phyloP scores from a whole-genome alignment of 2,113 vertebrate genomes.

The Manacus vitellinus region DNA sequence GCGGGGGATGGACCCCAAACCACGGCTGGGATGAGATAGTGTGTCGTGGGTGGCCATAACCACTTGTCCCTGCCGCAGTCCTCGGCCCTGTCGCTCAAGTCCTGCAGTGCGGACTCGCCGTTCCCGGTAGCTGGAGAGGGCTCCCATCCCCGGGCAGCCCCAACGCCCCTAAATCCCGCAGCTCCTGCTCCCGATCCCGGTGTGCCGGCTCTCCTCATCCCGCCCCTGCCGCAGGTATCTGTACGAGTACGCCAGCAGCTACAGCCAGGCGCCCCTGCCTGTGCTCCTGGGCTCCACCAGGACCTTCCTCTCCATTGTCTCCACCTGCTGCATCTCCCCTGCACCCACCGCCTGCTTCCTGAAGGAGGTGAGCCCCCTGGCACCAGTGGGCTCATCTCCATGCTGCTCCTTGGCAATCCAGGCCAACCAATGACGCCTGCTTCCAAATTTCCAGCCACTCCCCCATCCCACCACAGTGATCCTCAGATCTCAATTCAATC shows the following conservation, averaged over 20 bases:
- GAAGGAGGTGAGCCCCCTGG: conserved; percentile 50
- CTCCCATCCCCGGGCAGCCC: too few species aligned
- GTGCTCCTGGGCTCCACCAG: conserved; percentile 65
- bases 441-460: background rate
- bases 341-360: conserved; percentile 49
- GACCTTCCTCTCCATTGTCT: conserved; percentile 69
- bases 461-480: accelerated
- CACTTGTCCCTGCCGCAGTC: conserved; percentile 51
- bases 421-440: background rate
- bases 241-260: conserved; percentile 76
- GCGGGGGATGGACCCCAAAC: background rate
- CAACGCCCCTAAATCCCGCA: background rate
- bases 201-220: background rate
- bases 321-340: conserved; percentile 58
- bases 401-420: accelerated
- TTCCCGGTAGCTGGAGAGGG: conserved; percentile 48
- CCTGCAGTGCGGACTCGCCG: conserved; percentile 62
- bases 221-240: conserved; percentile 57
- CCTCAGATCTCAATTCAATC: accelerated
- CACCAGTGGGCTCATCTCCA: accelerated
- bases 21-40: accelerated
- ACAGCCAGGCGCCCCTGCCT: conserved; percentile 73
- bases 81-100: conserved; percentile 68
- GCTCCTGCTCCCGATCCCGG: accelerated
- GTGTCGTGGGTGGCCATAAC: background rate